Conservation (phyloP, 2,888 invertebrate genomes). For the Acanthosepion lycidas region DNA sequence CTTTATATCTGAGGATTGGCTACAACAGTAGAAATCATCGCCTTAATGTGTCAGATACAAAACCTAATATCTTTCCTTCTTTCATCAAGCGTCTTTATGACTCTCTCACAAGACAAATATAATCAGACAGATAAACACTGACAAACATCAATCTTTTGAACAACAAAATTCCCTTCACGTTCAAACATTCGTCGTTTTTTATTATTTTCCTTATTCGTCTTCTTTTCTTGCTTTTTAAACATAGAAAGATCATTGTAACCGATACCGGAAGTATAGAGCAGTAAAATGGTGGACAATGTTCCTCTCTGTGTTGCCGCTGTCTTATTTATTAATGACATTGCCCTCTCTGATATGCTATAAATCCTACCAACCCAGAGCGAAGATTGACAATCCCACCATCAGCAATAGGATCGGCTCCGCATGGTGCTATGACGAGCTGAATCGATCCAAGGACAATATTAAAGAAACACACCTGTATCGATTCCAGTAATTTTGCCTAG, state of each 20-base stretch:
- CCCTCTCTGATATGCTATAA: neutral
- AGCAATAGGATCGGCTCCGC: neutral
- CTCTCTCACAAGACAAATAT: neutral
- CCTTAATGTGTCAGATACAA: too few species aligned
- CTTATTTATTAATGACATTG: neutral
- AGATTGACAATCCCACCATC: neutral
- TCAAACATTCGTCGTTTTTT: neutral
- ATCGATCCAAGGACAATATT: neutral
- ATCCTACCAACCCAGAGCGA: neutral
- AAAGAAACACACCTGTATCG: neutral
- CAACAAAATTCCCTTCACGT: neutral
- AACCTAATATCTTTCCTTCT: neutral
- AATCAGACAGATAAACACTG: neutral
- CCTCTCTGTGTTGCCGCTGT: neutral
- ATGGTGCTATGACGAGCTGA: neutral
- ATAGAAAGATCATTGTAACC: neutral
- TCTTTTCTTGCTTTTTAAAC: neutral
- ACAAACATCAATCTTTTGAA: neutral
- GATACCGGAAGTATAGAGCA: neutral
- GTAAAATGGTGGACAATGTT: neutral
- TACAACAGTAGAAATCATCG: too few species aligned
- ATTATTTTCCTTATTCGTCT: neutral
- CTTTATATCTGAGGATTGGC: too few species aligned
- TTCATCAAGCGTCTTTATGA: neutral
- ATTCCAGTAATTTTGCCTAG: neutral